Evolutionary conservation across 2,797 vertebrate species (phyloP).

Genomic region (Pangasius macronema): DNA sequence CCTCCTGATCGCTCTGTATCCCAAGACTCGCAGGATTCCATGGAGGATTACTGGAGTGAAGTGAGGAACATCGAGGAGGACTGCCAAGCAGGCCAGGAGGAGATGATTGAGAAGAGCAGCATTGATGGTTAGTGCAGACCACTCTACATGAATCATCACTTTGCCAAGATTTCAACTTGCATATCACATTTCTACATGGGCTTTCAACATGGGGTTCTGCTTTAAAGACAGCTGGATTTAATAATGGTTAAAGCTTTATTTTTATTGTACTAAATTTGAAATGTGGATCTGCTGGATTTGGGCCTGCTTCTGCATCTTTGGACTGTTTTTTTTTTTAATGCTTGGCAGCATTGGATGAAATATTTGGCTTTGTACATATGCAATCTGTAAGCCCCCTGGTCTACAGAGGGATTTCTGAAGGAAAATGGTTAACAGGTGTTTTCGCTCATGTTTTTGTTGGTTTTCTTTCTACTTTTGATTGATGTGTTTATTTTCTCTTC

Average conservation of each 20-base stretch:
- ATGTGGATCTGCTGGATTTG: not conserved
- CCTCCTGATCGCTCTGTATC: conserved; percentile 75
- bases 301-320: not conserved
- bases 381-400: not conserved
- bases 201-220: conserved; percentile 1
- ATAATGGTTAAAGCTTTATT: conserved; percentile 17
- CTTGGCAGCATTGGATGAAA: not conserved
- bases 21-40: conserved; percentile 70
- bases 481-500: conserved; percentile 12
- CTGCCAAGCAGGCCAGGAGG: conserved; percentile 65
- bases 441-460: not conserved
- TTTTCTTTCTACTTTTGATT: not conserved
- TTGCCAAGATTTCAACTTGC: not conserved
- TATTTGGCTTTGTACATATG: conserved; percentile 4
- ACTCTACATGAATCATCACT: not conserved
- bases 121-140: conserved; percentile 79
- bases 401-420: conserved; percentile 4
- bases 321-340: not conserved
- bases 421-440: conserved; percentile 32
- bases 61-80: conserved; percentile 84
- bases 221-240: not conserved
- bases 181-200: not conserved
- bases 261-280: conserved; percentile 5
- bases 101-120: conserved; percentile 80
- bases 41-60: conserved; percentile 95